Base-by-base conservation (phyloP, 2,888 invertebrate genomes). In the Dicranocentrus wangi region DNA sequence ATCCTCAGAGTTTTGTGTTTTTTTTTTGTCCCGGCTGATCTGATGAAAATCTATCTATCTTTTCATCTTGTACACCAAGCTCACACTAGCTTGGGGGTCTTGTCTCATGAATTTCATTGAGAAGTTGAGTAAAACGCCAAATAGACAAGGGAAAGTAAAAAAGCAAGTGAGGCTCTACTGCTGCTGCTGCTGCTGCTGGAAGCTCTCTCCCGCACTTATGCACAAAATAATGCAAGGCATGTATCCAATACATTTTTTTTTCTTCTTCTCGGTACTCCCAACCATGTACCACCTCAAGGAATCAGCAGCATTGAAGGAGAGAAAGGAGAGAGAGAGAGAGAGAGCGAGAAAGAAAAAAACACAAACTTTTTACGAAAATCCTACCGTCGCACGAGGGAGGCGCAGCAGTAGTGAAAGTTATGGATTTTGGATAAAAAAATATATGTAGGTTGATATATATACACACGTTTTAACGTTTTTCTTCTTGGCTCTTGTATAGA, bases 1-100 rank as follows among this genome's bases (percentile, higher is more conserved):
- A 70, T 73, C 63, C 77, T 83, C 83, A 73, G n/a, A n/a, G n/a
- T n/a, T n/a, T n/a, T 82, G 72, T 85, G 69, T 76, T 68, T 81
- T 81, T 32, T 58, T 78, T 58, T 58, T 53, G 58, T 81, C 79
- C 47, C 60, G 71, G 55, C 19, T 65, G 42, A 39, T 63, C 58
- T 66, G 65, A 63, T 60, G 60, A 65, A 75, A 77, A 72, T 55
- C 72, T 63, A 68, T 71, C 79, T 75, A 53, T 61, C 72, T 75
- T 70, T 66, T 53, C 79, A 53, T 43, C 58, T 53, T 70, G 69
- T 58, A 32, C 63, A 28, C 39, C 13, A 8, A 39, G 28, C n/a
- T 23, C 43, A 43, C 19, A 43, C 65, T 43, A 43, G 42, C 42
- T 65, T 27, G 28, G 51, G 43, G 43, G 43, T 51, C 51, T 68